Percentiles rank a stretch among this genome's conserved stretches.
Evolutionary conservation across 2,888 invertebrate species (phyloP).

Genomic region (Scaptomyza cyrtandrae): DNA sequence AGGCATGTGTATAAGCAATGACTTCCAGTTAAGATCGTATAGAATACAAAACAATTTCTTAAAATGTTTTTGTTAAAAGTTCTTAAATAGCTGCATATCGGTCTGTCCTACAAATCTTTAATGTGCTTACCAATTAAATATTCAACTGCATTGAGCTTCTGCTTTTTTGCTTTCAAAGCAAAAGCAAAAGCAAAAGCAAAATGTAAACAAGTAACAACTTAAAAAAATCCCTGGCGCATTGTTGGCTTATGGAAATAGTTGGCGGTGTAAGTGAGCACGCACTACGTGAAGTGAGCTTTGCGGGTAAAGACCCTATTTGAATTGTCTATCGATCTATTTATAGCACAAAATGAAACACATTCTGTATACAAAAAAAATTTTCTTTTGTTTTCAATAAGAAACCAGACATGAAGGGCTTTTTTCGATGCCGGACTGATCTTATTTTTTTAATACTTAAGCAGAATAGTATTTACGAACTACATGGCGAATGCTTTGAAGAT

Average conservation of each 20-base stretch:
- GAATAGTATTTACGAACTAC: too few species aligned
- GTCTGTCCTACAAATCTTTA: too few species aligned
- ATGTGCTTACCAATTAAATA: too few species aligned
- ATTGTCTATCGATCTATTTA: slow-evolving; percentile 25
- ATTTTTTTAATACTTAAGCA: too few species aligned
- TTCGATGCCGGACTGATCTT: background rate
- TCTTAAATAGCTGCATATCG: slow-evolving; percentile 15
- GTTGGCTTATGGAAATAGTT: too few species aligned
- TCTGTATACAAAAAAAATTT: slow-evolving; percentile 12
- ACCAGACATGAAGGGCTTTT: background rate
- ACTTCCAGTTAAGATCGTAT: slow-evolving; percentile 14
- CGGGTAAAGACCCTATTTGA: slow-evolving; percentile 26
- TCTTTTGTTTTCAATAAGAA: slow-evolving; percentile 29
- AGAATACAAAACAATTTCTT: slow-evolving; percentile 6
- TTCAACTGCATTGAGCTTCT: too few species aligned
- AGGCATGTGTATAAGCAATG: slow-evolving; percentile 57
- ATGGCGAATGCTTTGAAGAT: too few species aligned
- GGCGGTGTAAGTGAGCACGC: slow-evolving; percentile 31
- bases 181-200: too few species aligned
- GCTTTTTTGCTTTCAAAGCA: too few species aligned
- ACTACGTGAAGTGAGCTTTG: slow-evolving; percentile 22
- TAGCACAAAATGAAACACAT: slow-evolving; percentile 42
- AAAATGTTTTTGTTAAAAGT: slow-evolving; percentile 34
- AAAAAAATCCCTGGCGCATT: too few species aligned
- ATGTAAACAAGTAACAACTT: too few species aligned